Base-by-base conservation (phyloP, 2,797 vertebrate genomes). In the Onychomys torridus region DNA sequence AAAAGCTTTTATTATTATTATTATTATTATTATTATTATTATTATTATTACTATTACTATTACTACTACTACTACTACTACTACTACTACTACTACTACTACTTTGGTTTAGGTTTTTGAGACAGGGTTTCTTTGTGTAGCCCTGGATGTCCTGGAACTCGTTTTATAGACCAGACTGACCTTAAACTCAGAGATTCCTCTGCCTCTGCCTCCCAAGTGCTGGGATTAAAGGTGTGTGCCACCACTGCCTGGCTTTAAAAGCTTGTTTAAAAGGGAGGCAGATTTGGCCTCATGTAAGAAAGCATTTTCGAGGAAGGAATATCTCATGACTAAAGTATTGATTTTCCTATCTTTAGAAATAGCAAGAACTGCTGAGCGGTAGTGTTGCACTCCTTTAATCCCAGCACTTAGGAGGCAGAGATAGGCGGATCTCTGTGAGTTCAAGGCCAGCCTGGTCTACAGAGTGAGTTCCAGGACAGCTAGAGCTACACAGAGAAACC, bases 231-330 rank as follows among this genome's bases (percentile, higher is more conserved):
- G 63, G 63, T 29, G 11, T 65, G 29, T 29, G 29, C 63, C 29
- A 65, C 29, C 63, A 65, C 11, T 65, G 13, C 29, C 63, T 65
- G 63, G 11, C 63, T 65, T 65, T 65, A 65, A 65, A 65, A 65
- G 63, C 10, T 14, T 65, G 27, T 65, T 65, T 65, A 52, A 52
- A 79, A 1, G 59, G 52, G 32, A 87, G 67, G 34, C 34, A 89
- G 59, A 88, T 61, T 90, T 95, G 55, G 67, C 37, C 27, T 88
- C 59, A 75, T 71, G 0, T 63, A 85, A 67, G 76, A 67, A 90
- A 90, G 49, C 49, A 82, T 89, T 95, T 90, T 84, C 43, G 95
- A 81, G 81, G 40, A 57, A 82, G 46, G 11, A 91, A 10, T 92
- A 69, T 55, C 5, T 78, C 93, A 27, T 95, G 49, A 93, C 69